phyloP scores from a whole-genome alignment of 2,113 vertebrate genomes.

The Aphyosemion australe region DNA sequence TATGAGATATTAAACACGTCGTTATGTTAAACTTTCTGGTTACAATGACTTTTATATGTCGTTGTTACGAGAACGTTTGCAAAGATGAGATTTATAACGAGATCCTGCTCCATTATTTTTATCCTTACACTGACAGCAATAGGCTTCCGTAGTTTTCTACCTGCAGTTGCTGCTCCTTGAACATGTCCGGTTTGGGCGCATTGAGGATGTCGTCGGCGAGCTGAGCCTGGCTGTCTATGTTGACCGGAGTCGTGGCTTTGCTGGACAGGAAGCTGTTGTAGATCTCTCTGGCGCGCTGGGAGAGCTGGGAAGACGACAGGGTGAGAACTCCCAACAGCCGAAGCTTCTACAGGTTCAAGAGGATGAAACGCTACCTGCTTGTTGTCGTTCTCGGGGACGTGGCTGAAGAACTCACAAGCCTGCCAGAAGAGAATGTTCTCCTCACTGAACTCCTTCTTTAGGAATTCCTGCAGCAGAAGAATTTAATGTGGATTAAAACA shows the following conservation, averaged over 20 bases:
- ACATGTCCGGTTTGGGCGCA: slow-evolving; percentile 93
- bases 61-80: too few relatives aligned
- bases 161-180: slow-evolving; percentile 97
- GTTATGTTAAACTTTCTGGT: too few relatives aligned
- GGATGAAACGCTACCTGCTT: slow-evolving; percentile 83
- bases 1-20: too few relatives aligned
- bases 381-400: slow-evolving; percentile 92
- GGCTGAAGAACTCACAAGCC: slow-evolving; percentile 94
- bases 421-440: slow-evolving; percentile 99
- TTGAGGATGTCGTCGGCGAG: slow-evolving; percentile 93
- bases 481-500: too few relatives aligned
- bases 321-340: background rate
- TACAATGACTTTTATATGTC: too few relatives aligned
- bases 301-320: slow-evolving; percentile 75
- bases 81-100: too few relatives aligned
- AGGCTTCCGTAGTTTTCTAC: slow-evolving; percentile 61
- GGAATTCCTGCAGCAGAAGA: slow-evolving; percentile 85
- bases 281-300: slow-evolving; percentile 94
- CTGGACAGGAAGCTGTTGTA: slow-evolving; percentile 95
- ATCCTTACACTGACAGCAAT: background rate
- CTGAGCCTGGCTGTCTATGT: slow-evolving; percentile 97
- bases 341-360: background rate
- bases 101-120: too few relatives aligned
- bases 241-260: slow-evolving; percentile 95
- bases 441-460: slow-evolving; percentile 98